phyloP scores from a whole-genome alignment of 2,113 vertebrate genomes.

The Stomatorhinus ivindoensis region DNA sequence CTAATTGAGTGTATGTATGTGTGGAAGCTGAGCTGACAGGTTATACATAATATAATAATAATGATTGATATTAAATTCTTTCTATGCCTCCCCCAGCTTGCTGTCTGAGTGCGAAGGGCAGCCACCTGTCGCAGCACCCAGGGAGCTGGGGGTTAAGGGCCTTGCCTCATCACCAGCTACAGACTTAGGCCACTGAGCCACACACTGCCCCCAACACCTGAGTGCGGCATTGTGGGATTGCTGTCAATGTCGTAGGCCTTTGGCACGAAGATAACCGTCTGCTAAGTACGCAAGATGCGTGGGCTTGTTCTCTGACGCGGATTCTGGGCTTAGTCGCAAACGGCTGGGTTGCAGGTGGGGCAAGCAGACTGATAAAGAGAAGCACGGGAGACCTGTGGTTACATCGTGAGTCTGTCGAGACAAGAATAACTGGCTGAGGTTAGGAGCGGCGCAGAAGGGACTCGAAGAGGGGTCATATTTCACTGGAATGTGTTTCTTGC shows the following conservation, averaged over 20 bases:
- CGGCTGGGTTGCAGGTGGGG: background rate
- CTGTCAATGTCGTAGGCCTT: background rate
- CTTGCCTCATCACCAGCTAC: background rate
- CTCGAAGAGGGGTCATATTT: background rate
- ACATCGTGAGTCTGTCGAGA: background rate
- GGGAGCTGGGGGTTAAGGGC: background rate
- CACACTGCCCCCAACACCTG: background rate
- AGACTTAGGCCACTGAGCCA: background rate
- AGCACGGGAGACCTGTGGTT: background rate
- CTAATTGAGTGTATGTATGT: background rate
- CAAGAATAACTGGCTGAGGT: background rate
- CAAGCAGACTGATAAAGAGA: background rate
- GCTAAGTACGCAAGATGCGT: background rate
- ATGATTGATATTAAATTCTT: background rate
- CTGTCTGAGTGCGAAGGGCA: background rate
- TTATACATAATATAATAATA: background rate
- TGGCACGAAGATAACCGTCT: background rate
- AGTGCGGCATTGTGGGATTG: background rate
- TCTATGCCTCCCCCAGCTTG: background rate
- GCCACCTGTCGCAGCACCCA: background rate
- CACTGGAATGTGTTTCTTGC: background rate
- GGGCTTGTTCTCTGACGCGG: background rate
- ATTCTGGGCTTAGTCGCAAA: background rate
- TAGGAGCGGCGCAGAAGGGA: background rate
- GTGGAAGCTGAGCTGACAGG: background rate